Evolutionary conservation across 2,797 vertebrate species (phyloP).

Genomic region (Sus cebifrons): DNA sequence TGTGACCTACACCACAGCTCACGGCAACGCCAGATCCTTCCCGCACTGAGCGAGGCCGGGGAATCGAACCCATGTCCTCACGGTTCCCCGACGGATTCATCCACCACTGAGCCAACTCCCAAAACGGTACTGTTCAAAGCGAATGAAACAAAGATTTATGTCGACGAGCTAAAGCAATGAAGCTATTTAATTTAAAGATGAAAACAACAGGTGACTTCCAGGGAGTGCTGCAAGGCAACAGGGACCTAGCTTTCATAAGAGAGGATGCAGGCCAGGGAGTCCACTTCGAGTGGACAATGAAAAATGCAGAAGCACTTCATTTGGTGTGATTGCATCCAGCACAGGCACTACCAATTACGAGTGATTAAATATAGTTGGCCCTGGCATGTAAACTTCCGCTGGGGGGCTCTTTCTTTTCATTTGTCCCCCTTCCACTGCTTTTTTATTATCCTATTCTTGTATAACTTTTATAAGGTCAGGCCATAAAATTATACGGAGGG

Average conservation of each 20-base stretch:
- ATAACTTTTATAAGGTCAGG: constrained; percentile 50
- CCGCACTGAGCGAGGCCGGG: too few species aligned
- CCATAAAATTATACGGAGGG: constrained; percentile 53
- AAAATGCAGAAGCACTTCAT: background rate
- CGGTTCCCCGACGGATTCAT: too few species aligned
- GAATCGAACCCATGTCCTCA: too few species aligned
- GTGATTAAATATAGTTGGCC: background rate
- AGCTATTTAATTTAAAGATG: background rate
- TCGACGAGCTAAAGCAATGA: background rate
- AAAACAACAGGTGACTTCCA: background rate
- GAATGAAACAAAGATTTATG: background rate
- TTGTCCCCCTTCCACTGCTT: constrained; percentile 20
- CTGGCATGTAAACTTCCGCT: background rate
- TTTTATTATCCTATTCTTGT: constrained; percentile 45
- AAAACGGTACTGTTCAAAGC: background rate
- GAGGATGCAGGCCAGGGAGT: background rate
- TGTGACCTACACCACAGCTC: too few species aligned
- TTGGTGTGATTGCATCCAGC: background rate
- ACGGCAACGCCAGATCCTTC: too few species aligned
- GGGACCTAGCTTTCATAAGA: background rate
- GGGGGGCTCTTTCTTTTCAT: background rate
- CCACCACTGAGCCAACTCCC: too few species aligned
- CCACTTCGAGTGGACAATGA: background rate
- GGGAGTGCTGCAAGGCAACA: background rate
- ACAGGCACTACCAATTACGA: background rate